These are phyloP conservation scores for Aplysina aerophoba DNA, from an alignment of 37 sponge, comb jelly and placozoan genomes.

Conservation along the genomic window DNA sequence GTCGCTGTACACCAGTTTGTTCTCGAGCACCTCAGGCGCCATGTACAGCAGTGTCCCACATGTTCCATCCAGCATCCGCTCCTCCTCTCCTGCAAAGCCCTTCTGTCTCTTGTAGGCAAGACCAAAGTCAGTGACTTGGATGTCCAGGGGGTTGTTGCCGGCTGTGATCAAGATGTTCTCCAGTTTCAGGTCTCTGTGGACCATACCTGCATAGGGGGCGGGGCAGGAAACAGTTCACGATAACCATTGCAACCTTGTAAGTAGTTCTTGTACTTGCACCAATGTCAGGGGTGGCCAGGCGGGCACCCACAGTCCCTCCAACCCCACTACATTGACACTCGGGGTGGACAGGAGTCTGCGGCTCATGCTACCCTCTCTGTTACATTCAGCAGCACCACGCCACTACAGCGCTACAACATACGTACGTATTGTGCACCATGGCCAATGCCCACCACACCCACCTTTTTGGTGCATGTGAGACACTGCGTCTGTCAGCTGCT, in stretches of 20 bases:
- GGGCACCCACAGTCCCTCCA: not conserved
- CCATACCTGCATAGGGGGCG: constrained; percentile 48
- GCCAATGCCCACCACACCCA: constrained; percentile 25
- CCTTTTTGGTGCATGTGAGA: constrained; percentile 90
- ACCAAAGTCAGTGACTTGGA: constrained; percentile 93
- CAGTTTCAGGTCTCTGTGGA: constrained; percentile 61
- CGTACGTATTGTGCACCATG: too few species aligned
- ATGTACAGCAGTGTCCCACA: constrained; percentile 95
- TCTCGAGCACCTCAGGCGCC: constrained; percentile 96
- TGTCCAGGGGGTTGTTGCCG: constrained; percentile 36
- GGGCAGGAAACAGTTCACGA: too few species aligned
- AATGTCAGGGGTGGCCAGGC: not conserved
- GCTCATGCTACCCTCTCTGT: too few species aligned
- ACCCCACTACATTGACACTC: too few species aligned
- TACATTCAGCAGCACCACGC: too few species aligned
- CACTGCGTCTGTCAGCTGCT: constrained; percentile 74
- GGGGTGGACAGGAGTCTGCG: too few species aligned
- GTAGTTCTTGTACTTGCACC: too few species aligned
- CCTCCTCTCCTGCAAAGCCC: constrained; percentile 59
- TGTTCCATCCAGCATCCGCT: constrained; percentile 65
- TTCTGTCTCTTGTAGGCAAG: constrained; percentile 69
- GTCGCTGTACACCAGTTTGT: constrained; percentile 83
- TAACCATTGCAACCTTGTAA: too few species aligned
- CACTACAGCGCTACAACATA: too few species aligned
- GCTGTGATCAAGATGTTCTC: constrained; percentile 56